These are phyloP conservation scores for Pelecanus crispus DNA, from an alignment of 2,113 vertebrate species.

Conservation along the genomic window DNA sequence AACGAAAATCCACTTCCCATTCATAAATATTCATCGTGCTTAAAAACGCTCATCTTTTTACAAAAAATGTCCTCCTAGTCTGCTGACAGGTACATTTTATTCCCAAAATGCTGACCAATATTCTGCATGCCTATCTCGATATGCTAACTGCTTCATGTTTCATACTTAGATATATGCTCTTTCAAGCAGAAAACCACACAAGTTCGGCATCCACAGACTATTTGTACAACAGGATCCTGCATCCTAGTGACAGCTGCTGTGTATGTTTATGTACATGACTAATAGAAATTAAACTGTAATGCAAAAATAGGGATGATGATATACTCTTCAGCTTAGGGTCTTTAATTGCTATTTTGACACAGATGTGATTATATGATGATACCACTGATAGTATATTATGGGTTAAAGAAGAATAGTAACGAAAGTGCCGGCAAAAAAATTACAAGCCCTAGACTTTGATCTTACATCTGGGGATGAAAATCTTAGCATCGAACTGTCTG, in stretches of 20 bases:
- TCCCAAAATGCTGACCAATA: neutral
- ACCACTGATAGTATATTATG: neutral
- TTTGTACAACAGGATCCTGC: neutral
- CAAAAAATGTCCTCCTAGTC: neutral
- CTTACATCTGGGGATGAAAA: neutral
- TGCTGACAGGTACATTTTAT: neutral
- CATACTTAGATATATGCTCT: neutral
- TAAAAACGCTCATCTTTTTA: neutral
- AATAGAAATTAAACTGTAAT: neutral
- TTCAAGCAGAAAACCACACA: neutral
- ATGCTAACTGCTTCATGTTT: neutral
- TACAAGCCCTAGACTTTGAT: neutral
- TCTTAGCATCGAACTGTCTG: neutral
- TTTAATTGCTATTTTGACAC: neutral
- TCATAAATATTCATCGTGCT: neutral
- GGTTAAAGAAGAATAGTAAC: neutral
- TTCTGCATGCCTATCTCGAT: neutral
- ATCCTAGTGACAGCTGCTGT: neutral
- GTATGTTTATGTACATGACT: fast-evolving
- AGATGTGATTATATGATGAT: neutral
- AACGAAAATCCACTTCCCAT: neutral
- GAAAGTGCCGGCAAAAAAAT: neutral
- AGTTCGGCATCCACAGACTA: neutral
- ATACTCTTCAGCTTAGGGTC: neutral
- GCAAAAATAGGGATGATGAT: neutral